A percentile compares a stretch with the other conserved stretches of the same genome.
phyloP scores from a whole-genome alignment of 2,888 invertebrate genomes.

The Tethea ocularis region DNA sequence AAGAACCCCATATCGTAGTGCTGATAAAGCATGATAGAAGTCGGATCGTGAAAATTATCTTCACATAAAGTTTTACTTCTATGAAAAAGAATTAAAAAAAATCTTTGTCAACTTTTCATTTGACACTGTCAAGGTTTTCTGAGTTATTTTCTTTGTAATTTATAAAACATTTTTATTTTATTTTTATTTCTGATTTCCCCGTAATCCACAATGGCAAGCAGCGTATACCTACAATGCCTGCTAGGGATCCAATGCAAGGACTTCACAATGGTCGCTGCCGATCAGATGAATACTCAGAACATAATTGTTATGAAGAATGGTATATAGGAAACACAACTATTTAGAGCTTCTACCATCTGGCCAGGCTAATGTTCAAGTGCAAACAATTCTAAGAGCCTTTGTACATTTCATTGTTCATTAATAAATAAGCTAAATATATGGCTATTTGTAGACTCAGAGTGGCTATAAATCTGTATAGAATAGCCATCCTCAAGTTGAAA shows the following conservation, averaged over 20 bases:
- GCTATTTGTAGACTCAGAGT: too few species aligned
- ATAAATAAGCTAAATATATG: too few species aligned
- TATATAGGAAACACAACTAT: conserved; percentile 65
- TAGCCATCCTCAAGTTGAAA: too few species aligned
- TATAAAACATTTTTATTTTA: conserved; percentile 19
- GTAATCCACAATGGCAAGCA: conserved; percentile 21
- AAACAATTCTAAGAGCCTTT: too few species aligned
- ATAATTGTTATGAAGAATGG: conserved; percentile 95
- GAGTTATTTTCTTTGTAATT: too few species aligned
- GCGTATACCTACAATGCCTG: conserved; percentile 89
- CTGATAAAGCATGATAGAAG: too few species aligned
- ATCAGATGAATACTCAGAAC: conserved; percentile 92
- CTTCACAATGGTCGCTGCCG: conserved; percentile 94
- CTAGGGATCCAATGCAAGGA: conserved; percentile 94
- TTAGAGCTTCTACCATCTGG: neutral
- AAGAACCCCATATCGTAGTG: too few species aligned
- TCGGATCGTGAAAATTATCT: too few species aligned
- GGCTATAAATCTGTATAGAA: too few species aligned
- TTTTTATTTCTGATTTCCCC: conserved; percentile 9
- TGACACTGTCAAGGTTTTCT: conserved; percentile 12
- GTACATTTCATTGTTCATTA: too few species aligned
- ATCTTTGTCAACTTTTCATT: neutral
- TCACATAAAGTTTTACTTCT: too few species aligned
- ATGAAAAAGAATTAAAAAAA: neutral
- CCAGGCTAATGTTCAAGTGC: too few species aligned